Evolutionary conservation across 2,113 vertebrate species (phyloP), one percentile per base, ranked within the genome.

Genomic region (Steatornis caripensis): DNA sequence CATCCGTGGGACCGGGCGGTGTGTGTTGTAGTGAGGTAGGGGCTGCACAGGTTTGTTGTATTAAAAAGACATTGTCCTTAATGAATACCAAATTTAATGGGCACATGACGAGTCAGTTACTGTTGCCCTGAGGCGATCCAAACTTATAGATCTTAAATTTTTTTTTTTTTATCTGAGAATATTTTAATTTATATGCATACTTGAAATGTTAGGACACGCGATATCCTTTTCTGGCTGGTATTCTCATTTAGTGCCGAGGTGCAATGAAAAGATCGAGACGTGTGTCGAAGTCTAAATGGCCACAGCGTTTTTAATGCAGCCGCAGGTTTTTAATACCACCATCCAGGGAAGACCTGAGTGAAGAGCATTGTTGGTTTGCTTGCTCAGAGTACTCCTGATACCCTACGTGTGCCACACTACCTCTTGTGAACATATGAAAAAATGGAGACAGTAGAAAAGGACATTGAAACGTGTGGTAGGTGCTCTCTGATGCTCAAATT

Each of bases 171-270:
- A 39, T 65, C 84, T 82, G 39, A 34, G 65, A 14, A 5, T 70
- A 5, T 80, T 93, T 90, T 69, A 20, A 79, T 91, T 70, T 58
- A 27, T 26, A 5, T 18, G 34, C 45, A 10, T 11, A 1, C 24
- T 34, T 69, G 64, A 70, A 83, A 8, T 1, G 3, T 7, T 41
- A 45, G 69, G 69, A 17, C 10, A 6, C 0, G 0, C 0, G 3
- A 21, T 22, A 27, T 49, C 45, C 69, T 76, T 32, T 10, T 41
- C 37, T 24, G 45, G 57, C 39, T 6, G 21, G 12, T 15, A 2
- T 54, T 34, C 37, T 49, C 10, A 1, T 54, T 68, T 7, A n/a
- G 20, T 21, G 66, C 61, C 3, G 7, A 68, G 61, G 68, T 57
- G 39, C 64, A 57, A 22, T 5, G 77, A 48, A 26, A 26, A 45